A percentile compares a stretch with the other conserved stretches of the same genome.
phyloP scores from a whole-genome alignment of 2,888 invertebrate genomes.

The Gandaritis pyraliata region DNA sequence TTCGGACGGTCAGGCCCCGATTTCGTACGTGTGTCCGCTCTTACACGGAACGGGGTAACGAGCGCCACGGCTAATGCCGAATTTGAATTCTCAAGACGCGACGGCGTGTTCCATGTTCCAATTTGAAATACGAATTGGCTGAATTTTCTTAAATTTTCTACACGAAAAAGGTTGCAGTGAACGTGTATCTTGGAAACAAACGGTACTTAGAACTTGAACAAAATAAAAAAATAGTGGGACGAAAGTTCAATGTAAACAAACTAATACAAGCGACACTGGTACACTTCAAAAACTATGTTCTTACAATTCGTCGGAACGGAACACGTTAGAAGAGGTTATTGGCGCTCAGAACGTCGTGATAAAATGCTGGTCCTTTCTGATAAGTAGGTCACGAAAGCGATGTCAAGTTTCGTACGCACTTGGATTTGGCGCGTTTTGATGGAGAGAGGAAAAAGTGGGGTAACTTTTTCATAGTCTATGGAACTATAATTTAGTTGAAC shows the following conservation, averaged over 20 bases:
- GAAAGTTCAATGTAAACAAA: constrained; percentile 33
- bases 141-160: constrained; percentile 31
- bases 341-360: constrained; percentile 51
- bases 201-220: constrained; percentile 8
- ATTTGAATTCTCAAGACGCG: constrained; percentile 52
- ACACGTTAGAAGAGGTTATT: constrained; percentile 52
- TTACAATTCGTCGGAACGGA: constrained; percentile 59
- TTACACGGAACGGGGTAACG: constrained; percentile 52
- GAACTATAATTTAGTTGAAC: constrained; percentile 7
- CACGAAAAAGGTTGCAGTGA: constrained; percentile 17
- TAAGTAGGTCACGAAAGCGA: constrained; percentile 66
- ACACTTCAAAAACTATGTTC: constrained; percentile 49
- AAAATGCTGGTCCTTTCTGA: constrained; percentile 60
- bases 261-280: constrained; percentile 42
- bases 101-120: constrained; percentile 40
- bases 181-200: constrained; percentile 5
- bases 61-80: constrained; percentile 54
- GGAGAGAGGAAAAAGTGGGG: constrained; percentile 18
- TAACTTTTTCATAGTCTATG: constrained; percentile 13
- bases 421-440: constrained; percentile 34
- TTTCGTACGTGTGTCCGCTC: constrained; percentile 55
- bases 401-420: constrained; percentile 52
- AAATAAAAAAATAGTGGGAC: constrained; percentile 11
- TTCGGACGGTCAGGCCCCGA: constrained; percentile 71
- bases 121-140: constrained; percentile 41